These are phyloP conservation scores for Falco concolor DNA, from an alignment of 2,797 vertebrate species.

Conservation along the genomic window DNA sequence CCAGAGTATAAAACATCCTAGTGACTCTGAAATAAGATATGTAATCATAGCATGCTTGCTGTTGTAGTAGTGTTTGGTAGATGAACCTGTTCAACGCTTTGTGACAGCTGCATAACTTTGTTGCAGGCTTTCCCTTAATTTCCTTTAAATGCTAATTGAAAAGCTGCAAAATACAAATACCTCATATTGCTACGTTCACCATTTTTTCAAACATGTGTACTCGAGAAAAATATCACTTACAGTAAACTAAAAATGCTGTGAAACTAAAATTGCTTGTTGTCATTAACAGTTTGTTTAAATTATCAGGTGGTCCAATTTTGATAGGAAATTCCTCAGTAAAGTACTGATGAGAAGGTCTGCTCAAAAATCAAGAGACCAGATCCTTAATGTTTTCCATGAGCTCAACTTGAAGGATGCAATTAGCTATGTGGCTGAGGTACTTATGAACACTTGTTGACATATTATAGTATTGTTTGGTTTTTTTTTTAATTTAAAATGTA, in stretches of 20 bases:
- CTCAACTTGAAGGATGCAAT: constrained; percentile 94
- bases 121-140: background rate
- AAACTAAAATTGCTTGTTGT: background rate
- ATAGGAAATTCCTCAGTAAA: constrained; percentile 84
- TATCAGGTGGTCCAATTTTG: constrained; percentile 88
- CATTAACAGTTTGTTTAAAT: constrained; percentile 31
- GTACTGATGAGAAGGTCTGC: constrained; percentile 87
- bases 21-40: background rate
- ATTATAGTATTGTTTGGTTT: background rate
- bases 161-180: background rate
- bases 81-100: background rate
- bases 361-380: constrained; percentile 84
- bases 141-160: background rate
- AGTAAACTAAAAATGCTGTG: background rate
- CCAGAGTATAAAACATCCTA: background rate
- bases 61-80: background rate
- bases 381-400: constrained; percentile 91
- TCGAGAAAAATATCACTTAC: background rate
- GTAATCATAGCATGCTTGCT: background rate
- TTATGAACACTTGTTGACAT: background rate
- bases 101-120: background rate
- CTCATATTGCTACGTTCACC: background rate
- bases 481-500: background rate
- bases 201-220: background rate
- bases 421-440: constrained; percentile 90